Conservation (phyloP, 2,888 invertebrate species). For the Philereme transversata region DNA sequence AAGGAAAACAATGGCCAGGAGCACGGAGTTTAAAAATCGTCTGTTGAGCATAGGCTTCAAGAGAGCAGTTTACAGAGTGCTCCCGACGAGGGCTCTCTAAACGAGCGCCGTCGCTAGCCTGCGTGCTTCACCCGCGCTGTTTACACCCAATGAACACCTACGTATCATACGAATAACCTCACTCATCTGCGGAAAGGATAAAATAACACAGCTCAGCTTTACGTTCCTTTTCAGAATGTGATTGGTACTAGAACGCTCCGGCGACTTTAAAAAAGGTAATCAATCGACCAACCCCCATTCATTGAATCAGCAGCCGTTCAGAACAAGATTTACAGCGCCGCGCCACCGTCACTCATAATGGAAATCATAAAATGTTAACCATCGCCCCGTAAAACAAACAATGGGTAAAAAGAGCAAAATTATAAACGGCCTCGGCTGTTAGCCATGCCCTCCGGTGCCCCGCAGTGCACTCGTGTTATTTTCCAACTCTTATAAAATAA, state of each 20-base stretch:
- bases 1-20: conserved; percentile 57
- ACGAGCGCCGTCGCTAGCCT: conserved; percentile 61
- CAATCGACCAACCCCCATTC: conserved; percentile 59
- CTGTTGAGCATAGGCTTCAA: conserved; percentile 62
- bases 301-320: conserved; percentile 77
- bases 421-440: conserved; percentile 56
- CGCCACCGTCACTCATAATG: conserved; percentile 68
- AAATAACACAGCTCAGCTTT: conserved; percentile 32
- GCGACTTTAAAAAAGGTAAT: conserved; percentile 56
- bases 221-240: conserved; percentile 37
- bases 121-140: conserved; percentile 61
- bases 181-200: conserved; percentile 31
- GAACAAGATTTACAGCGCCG: conserved; percentile 67
- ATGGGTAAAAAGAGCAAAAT: conserved; percentile 76
- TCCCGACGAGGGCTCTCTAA: conserved; percentile 62
- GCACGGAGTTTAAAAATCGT: conserved; percentile 59
- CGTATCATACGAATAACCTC: conserved; percentile 46
- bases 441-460: conserved; percentile 60
- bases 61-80: conserved; percentile 73
- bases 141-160: conserved; percentile 64
- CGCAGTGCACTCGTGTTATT: conserved; percentile 50
- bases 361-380: conserved; percentile 78
- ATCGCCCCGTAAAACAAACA: conserved; percentile 77
- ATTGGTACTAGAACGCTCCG: conserved; percentile 50
- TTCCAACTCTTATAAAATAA: conserved; percentile 54